Base-by-base conservation (phyloP, 2,113 vertebrate species). In the Platichthys flesus region DNA sequence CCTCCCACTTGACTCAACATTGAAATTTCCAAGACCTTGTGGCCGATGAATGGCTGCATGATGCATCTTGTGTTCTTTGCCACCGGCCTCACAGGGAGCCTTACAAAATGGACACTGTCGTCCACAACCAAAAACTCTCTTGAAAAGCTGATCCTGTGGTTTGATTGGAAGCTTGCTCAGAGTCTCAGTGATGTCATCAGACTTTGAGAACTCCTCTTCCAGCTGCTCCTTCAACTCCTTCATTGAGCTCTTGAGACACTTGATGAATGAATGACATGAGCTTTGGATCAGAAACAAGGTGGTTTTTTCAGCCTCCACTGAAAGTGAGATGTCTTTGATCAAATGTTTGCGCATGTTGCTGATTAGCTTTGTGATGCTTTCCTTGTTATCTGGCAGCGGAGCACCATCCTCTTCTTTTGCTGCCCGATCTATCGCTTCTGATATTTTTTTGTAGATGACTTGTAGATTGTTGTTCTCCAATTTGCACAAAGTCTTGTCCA, bases 81-180 rank as follows among this genome's bases (percentile, higher is more conserved):
- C 90, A 68, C 88, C 91, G 5, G 93, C 91, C 40, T 94, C 94
- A 90, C 94, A 95, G 3, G 94, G 93, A 35, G 84, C 86, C 56
- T 86, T 71, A 57, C 93, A 94, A 84, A 95, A 94, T 14, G 92
- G 94, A 62, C 93, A 94, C 55, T 85, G 85, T 4, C 91, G 35
- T 54, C 92, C 92, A 85, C 94, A 95, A 18, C 93, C 93, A 67
- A 91, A 81, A 21, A 94, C 68, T 4, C 49, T 52, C 0, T 71
- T 79, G 55, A 93, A 93, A 51, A 93, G 82, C 72, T 79, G 81
- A 4, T 92, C 67, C 18, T 92, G 89, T 37, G 91, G 92, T 74
- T 89, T 88, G 9, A 74, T 14, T 7, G 57, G n/a, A 10, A 91
- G 82, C 14, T 55, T 40, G 0, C 23, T 3, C 3, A 93, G 57